Evolutionary conservation across 2,797 vertebrate species (phyloP), one percentile per base, ranked within the genome.

Genomic region (Lagodon rhomboides): DNA sequence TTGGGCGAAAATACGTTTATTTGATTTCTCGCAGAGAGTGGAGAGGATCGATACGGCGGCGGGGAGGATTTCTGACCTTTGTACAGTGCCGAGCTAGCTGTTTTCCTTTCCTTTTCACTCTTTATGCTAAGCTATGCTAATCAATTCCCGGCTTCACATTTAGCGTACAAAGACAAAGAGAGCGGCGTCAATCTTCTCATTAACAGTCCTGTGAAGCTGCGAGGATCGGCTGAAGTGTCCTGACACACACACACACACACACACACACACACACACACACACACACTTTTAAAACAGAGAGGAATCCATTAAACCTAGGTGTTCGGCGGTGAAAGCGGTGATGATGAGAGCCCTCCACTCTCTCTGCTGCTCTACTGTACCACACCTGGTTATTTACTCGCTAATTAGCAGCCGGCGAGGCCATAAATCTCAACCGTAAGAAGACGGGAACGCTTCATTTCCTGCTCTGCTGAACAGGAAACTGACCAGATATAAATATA

Each of bases 391-490:
- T 79, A 71, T 85, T 79, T 76, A 81, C 71, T 20, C 25, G 56
- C 64, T 70, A 76, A 73, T 83, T 79, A 79, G 25, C 38, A 63
- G 47, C 12, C 0, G 18, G 2, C 18, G 2, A 38, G 60, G 25
- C 63, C 56, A 65, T 83, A 64, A 81, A 79, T 82, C 61, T 76
- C 22, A n/a, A 47, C 54, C 20, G 68, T 55, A 72, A 67, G 71
- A 84, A 68, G 72, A 81, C 25, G 70, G 68, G 75, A 78, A 75
- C 30, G 23, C 75, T 83, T 83, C 16, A 85, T 87, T 85, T 83
- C 67, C 67, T 73, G 77, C 77, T 77, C 71, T 49, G 74, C 68
- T 76, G 72, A 79, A 59, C 72, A 71, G 68, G 75, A 80, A 69
- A 68, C 50, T 60, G 68, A 63, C 43, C 67, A 68, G 64, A 81